Base-by-base conservation (phyloP, 2,797 vertebrate genomes). In the Neopelma chrysocephalum region DNA sequence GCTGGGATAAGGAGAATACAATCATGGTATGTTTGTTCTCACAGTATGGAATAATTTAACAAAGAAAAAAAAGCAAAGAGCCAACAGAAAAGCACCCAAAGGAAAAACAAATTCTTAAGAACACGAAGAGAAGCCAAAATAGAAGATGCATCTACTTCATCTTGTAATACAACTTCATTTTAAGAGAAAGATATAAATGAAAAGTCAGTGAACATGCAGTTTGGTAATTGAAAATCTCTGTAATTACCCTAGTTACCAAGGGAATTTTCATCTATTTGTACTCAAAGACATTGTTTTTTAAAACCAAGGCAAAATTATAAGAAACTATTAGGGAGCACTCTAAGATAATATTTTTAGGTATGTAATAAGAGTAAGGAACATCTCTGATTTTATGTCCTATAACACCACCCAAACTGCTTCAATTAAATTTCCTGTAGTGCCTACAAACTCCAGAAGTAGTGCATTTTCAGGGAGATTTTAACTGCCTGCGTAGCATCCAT, bases 211-310 rank as follows among this genome's bases (percentile, higher is more conserved):
- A 95, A 84, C 2, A 3, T 47, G 89, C 48, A 83, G 68, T 75
- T 31, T 93, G 45, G 78, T 92, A 95, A 96, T 69, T 92, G 94
- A 94, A 94, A 96, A 95, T 91, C 89, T 87, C 88, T 85, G 71
- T 80, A 92, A 94, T 94, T 92, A 90, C 75, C 60, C 90, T 27
- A n/a, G 78, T 89, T 92, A 92, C 89, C 78, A 71, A 27, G 83
- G 81, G 92, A 89, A 92, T 94, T 88, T 77, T 87, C 60, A 75
- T 85, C 82, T 88, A 56, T 71, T 93, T 81, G 51, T 78, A 79
- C 76, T 93, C 79, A 83, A 92, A 92, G 42, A 84, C 1, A 4
- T 11, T 48, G 32, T 13, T 94, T 94, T 94, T 83, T 72, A 79
- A 94, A 94, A 94, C 45, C 51, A 77, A 93, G 17, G 38, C 77